Conservation (phyloP, 30 jellyfish, hydroid and myxozoan genomes). For the Pelagia noctiluca region DNA sequence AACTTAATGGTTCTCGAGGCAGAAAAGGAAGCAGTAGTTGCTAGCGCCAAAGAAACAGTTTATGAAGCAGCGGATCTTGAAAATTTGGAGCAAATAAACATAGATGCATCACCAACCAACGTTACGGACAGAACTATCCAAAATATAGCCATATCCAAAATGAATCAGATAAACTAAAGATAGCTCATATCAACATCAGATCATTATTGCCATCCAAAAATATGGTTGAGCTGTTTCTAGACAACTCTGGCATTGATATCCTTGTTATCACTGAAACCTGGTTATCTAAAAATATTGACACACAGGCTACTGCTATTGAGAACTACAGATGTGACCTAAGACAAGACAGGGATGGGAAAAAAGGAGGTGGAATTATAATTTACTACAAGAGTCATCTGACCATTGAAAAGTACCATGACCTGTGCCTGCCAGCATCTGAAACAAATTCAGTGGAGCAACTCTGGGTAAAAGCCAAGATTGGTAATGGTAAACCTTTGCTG, state of each 20-base stretch:
- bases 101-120: background rate
- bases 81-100: background rate
- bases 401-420: constrained; percentile 12
- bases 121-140: background rate
- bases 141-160: background rate
- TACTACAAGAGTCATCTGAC: background rate
- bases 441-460: constrained; percentile 22
- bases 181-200: constrained; percentile 22
- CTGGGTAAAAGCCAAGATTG: constrained; percentile 16
- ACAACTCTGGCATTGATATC: background rate
- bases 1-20: constrained; percentile 16
- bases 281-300: too few species aligned
- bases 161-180: constrained; percentile 5
- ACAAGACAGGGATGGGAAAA: constrained; percentile 7
- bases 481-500: constrained; percentile 3
- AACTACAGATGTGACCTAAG: constrained; percentile 7
- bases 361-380: constrained; percentile 5
- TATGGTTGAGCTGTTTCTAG: too few species aligned
- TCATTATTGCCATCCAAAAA: constrained; percentile 6
- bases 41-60: constrained; percentile 17
- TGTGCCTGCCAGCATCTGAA: constrained; percentile 12
- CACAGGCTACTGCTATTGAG: too few species aligned
- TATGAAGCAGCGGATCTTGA: constrained; percentile 16
- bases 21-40: constrained; percentile 22
- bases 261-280: constrained; percentile 9